These are phyloP conservation scores for Lissonota sp. DNA, from an alignment of 2,888 invertebrate species.

Conservation along the genomic window DNA sequence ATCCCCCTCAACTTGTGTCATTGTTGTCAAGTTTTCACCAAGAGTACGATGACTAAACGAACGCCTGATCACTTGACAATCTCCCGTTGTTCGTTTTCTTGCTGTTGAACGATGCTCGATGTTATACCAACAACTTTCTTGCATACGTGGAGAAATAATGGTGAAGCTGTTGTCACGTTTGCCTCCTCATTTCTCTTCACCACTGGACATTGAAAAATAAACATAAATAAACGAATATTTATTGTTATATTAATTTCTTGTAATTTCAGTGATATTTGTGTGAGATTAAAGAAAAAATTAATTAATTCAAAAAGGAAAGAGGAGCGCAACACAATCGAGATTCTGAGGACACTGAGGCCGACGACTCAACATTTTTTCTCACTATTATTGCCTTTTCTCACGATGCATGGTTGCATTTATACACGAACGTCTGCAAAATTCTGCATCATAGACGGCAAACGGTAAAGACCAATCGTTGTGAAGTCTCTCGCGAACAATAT, in stretches of 20 bases:
- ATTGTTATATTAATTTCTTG: constrained; percentile 32
- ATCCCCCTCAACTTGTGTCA: neutral
- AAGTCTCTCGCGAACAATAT: constrained; percentile 5
- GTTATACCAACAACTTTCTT: neutral
- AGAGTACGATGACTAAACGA: constrained; percentile 26
- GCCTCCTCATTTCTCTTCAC: neutral
- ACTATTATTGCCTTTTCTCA: constrained; percentile 66
- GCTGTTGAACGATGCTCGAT: constrained; percentile 18
- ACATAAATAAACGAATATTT: neutral
- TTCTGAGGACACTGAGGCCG: constrained; percentile 25
- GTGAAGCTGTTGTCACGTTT: constrained; percentile 25
- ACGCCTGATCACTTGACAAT: constrained; percentile 26
- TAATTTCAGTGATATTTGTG: constrained; percentile 10
- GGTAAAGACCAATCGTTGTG: constrained; percentile 13
- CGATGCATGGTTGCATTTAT: constrained; percentile 40
- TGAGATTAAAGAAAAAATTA: neutral
- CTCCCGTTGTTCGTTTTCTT: constrained; percentile 47
- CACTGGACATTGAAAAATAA: neutral
- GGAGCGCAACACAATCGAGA: neutral
- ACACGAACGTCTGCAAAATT: constrained; percentile 19
- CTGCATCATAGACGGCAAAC: constrained; percentile 4
- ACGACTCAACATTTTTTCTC: constrained; percentile 37
- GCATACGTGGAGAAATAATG: constrained; percentile 3
- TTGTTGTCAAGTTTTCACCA: constrained; percentile 23
- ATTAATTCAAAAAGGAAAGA: neutral